phyloP scores from a whole-genome alignment of 2,888 invertebrate genomes.

The Calameuta filiformis region DNA sequence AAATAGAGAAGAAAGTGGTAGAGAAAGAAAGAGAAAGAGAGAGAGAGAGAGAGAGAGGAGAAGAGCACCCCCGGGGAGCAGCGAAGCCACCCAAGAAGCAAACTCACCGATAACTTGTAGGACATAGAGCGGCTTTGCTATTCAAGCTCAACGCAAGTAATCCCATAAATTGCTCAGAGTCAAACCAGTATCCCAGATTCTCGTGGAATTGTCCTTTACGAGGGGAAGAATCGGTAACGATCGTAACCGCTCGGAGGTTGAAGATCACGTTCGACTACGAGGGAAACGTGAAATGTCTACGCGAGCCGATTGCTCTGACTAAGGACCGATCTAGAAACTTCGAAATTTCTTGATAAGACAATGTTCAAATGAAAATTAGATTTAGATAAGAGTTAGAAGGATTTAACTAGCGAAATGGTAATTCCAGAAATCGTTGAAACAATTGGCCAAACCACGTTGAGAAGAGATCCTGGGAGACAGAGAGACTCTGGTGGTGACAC shows the following conservation, averaged over 20 bases:
- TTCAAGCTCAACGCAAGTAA: slow-evolving; percentile 19
- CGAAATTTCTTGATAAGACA: no score
- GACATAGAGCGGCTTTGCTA: slow-evolving; percentile 52
- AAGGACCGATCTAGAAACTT: no score
- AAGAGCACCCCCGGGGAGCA: slow-evolving; percentile 56
- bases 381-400: no score
- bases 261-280: no score
- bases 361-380: no score
- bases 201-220: not conserved
- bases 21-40: not conserved
- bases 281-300: no score
- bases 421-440: no score
- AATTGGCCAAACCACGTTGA: no score
- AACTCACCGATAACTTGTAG: slow-evolving; percentile 58
- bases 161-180: slow-evolving; percentile 3
- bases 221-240: not conserved
- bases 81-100: slow-evolving; percentile 62
- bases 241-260: no score
- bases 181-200: not conserved
- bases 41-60: slow-evolving; percentile 3
- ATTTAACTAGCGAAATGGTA: no score
- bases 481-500: not conserved
- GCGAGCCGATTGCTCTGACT: no score
- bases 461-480: not conserved
- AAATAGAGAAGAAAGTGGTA: no score